Percentiles rank a stretch among this genome's conserved stretches.
Conservation (phyloP, 2,888 invertebrate genomes). For the Drosophila quinaria region DNA sequence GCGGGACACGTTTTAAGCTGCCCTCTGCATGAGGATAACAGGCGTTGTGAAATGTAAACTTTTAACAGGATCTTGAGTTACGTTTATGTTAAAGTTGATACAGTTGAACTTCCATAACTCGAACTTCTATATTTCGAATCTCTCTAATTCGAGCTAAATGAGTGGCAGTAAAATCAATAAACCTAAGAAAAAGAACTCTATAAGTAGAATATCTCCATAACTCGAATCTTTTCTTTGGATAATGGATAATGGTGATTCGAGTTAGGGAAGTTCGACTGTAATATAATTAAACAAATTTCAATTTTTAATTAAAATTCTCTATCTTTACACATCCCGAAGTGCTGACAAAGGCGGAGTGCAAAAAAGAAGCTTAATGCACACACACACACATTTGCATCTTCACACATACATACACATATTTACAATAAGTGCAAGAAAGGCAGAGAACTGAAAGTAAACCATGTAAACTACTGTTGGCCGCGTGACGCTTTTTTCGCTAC, state of each 20-base stretch:
- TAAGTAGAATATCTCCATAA: too few relatives aligned
- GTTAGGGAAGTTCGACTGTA: too few relatives aligned
- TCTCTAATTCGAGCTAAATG: too few relatives aligned
- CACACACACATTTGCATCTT: background rate
- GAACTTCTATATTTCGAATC: too few relatives aligned
- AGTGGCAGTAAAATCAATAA: too few relatives aligned
- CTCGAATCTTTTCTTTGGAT: too few relatives aligned
- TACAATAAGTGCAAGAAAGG: background rate
- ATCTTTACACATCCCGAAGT: background rate
- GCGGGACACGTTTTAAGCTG: conserved; percentile 21
- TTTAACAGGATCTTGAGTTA: background rate
- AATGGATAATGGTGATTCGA: too few relatives aligned
- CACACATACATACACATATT: background rate
- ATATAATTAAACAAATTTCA: background rate
- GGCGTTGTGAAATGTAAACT: background rate
- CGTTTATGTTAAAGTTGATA: background rate
- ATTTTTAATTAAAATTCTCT: background rate
- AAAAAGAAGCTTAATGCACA: background rate
- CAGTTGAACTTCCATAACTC: too few relatives aligned
- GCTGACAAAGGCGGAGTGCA: background rate
- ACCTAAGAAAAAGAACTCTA: too few relatives aligned
- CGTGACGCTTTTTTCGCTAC: conserved; percentile 1
- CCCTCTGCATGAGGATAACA: conserved; percentile 6
- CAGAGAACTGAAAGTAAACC: background rate
- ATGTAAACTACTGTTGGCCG: background rate